A percentile compares a stretch with the other conserved stretches of the same genome.
These are phyloP conservation scores for Nyctalus aviator DNA, from an alignment of 2,797 vertebrate species.

Conservation along the genomic window DNA sequence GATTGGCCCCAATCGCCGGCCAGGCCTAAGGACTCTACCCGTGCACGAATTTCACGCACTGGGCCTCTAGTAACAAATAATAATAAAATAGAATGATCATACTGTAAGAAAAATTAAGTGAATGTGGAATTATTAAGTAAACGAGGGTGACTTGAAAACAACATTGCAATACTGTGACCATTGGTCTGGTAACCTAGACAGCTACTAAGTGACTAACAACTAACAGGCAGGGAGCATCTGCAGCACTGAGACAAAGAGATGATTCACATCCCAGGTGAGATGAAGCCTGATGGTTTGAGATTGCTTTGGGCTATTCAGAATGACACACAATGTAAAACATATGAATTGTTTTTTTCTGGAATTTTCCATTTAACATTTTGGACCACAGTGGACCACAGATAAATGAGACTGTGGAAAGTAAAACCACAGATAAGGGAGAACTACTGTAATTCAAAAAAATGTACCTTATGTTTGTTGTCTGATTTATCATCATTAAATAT, in stretches of 20 bases:
- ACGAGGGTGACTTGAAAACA: neutral
- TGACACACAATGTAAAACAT: neutral
- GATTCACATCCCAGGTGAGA: neutral
- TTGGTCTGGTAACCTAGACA: neutral
- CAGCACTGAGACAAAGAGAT: neutral
- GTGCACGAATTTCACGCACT: no score
- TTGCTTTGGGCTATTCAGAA: neutral
- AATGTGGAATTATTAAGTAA: neutral
- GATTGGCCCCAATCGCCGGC: no score
- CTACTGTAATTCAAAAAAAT: slow-evolving; percentile 33
- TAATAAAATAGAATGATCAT: neutral
- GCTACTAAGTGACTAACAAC: neutral
- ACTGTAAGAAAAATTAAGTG: neutral
- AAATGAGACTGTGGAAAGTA: neutral
- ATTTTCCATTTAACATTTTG: neutral
- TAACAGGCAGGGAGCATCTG: neutral
- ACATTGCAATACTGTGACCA: neutral
- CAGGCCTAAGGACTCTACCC: no score
- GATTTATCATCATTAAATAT: neutral
- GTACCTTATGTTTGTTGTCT: neutral
- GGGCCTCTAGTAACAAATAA: neutral
- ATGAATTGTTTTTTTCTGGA: neutral
- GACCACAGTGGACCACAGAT: neutral
- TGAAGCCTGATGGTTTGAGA: no score
- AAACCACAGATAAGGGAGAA: neutral